Evolutionary conservation across 2,113 vertebrate species (phyloP), one percentile per base, ranked within the genome.

Genomic region (Labrus mixtus): DNA sequence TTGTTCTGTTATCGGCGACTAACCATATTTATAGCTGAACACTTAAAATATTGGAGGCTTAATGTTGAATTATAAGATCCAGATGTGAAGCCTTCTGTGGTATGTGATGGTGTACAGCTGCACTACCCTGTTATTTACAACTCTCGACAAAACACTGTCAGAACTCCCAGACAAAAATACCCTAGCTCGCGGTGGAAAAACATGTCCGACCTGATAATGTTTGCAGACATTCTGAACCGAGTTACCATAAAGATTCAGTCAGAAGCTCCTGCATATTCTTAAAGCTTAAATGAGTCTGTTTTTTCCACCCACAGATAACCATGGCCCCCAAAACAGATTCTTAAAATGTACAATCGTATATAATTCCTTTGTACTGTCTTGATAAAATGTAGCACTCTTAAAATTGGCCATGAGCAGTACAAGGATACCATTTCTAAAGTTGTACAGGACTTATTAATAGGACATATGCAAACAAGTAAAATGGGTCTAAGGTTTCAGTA

Each of bases 11-110:
- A 64, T 80, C 62, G 53, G 45, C 45, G 57, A 57, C 57, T 67
- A 75, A 55, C 43, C 33, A 79, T 89, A 85, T 89, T 91, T 89
- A 82, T 74, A 68, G 81, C 63, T 81, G 66, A 76, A 83, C 69
- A 77, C 81, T 77, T 73, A 22, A 90, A 82, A 89, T 76, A 81
- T 79, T 75, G 86, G 62, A 73, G 76, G 65, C 82, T 83, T 84
- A 85, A 85, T 66, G 63, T 83, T 82, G 56, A 63, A 25, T 94
- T 83, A 94, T 88, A 78, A 70, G 68, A 77, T 87, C 92, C 93
- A 94, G 92, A 94, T 94, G 94, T 88, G 88, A 62, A 85, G 59
- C 82, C 89, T 74, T 75, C 77, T 73, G 50, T 73, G 90, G 90
- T 90, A 91, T 91, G 88, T 82, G 70, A 79, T 59, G 65, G 75